Percentiles rank a stretch among this genome's conserved stretches.
Conservation (phyloP, 1,140 invertebrate genomes). For the Heliothis subflexa region DNA sequence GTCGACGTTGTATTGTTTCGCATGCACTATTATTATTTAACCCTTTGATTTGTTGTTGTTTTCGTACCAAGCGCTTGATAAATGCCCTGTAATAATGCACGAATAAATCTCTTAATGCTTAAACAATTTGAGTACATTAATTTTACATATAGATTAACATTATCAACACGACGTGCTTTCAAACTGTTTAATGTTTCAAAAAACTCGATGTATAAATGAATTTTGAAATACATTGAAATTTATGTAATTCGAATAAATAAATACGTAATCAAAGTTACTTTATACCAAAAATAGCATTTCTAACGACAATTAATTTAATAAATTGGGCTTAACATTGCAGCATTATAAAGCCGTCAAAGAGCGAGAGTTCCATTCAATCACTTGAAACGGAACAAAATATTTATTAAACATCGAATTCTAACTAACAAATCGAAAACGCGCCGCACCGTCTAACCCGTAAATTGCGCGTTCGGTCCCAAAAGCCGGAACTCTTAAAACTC, state of each 20-base stretch:
- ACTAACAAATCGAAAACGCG: slow-evolving; percentile 33
- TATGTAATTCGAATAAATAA: too few species aligned
- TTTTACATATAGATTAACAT: not conserved
- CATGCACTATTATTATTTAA: slow-evolving; percentile 52
- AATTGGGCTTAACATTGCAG: slow-evolving; percentile 8
- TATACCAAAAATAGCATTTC: not conserved
- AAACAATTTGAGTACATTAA: slow-evolving; percentile 27
- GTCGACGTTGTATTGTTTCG: slow-evolving; percentile 50
- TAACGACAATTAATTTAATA: not conserved
- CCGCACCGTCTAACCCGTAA: slow-evolving; percentile 51
- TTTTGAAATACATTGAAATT: too few species aligned
- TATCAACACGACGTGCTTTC: slow-evolving; percentile 6
- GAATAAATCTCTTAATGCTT: slow-evolving; percentile 41
- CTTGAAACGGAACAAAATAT: slow-evolving; percentile 46
- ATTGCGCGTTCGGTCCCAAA: slow-evolving; percentile 49
- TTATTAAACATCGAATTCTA: slow-evolving; percentile 40
- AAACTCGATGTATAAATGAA: not conserved
- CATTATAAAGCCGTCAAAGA: not conserved
- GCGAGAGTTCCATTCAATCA: slow-evolving; percentile 35
- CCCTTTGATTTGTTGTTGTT: slow-evolving; percentile 50
- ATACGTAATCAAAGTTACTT: not conserved
- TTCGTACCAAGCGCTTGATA: slow-evolving; percentile 42
- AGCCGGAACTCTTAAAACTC: slow-evolving; percentile 52
- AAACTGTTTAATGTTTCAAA: not conserved
- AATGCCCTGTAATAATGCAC: slow-evolving; percentile 50